Conservation (phyloP, 2,888 invertebrate genomes). For the Drosophila gaucha region DNA sequence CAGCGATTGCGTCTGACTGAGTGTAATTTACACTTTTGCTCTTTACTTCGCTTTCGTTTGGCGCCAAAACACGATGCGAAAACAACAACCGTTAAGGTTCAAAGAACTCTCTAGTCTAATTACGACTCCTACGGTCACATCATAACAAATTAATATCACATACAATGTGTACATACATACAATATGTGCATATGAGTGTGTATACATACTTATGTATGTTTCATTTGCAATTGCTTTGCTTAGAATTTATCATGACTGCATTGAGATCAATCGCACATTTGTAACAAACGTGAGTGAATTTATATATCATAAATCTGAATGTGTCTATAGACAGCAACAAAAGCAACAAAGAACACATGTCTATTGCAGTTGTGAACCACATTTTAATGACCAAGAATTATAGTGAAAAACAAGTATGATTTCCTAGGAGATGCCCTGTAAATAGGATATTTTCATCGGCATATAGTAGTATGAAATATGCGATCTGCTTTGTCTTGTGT, state of each 20-base stretch:
- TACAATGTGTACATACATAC: background rate
- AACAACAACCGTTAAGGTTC: slow-evolving; percentile 72
- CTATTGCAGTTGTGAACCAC: slow-evolving; percentile 60
- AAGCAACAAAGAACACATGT: slow-evolving; percentile 29
- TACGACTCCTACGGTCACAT: slow-evolving; percentile 56
- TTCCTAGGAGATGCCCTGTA: background rate
- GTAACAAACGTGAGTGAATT: slow-evolving; percentile 26
- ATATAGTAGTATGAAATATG: too few relatives aligned
- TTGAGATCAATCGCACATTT: slow-evolving; percentile 58
- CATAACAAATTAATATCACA: slow-evolving; percentile 58
- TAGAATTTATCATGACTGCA: slow-evolving; percentile 73
- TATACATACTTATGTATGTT: slow-evolving; percentile 2
- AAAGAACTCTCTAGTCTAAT: slow-evolving; percentile 76
- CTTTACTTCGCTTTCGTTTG: slow-evolving; percentile 59
- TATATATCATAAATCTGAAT: slow-evolving; percentile 44
- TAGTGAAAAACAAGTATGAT: background rate
- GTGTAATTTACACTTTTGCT: slow-evolving; percentile 58
- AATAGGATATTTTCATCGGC: background rate
- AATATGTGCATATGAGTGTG: background rate
- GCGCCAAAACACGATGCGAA: slow-evolving; percentile 67
- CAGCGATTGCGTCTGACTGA: slow-evolving; percentile 20
- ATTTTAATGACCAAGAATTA: slow-evolving; percentile 40
- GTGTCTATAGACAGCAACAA: slow-evolving; percentile 58
- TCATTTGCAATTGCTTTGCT: slow-evolving; percentile 21
- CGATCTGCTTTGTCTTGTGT: background rate